Base-by-base conservation (phyloP, 2,888 invertebrate genomes). In the Melikaiella ostensackeni region DNA sequence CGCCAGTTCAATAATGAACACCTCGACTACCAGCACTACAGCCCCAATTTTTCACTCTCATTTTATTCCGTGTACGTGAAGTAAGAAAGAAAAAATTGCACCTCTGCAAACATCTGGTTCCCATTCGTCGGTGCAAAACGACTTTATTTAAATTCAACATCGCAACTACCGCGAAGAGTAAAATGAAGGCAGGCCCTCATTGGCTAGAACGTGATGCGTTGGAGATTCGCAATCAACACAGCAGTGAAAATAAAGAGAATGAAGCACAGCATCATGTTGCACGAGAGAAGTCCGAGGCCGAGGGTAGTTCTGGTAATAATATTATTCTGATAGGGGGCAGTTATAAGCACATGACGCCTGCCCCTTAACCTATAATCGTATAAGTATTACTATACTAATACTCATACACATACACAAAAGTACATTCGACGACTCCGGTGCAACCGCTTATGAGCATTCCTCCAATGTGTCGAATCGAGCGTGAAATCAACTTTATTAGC, bases 281-380 rank as follows among this genome's bases (percentile, higher is more conserved):
- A 24, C 57, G 9, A 57, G 57, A 57, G 57, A 21, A 30, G n/a
- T 4, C 30, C 30, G 30, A 30, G 30, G 21, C 57, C 24, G 30
- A 74, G 74, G 59, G 81, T 82, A 80, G 82, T 77, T 80, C 79
- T 76, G 82, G 86, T 89, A 89, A 90, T 91, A 89, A 90, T 90
- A 91, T 90, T 88, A 89, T 87, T 89, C 85, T 86, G 88, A 89
- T 88, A 87, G 85, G 83, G 85, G 81, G 84, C 86, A 89, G 90
- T 91, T 91, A 90, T 85, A 85, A 88, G 86, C 91, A 91, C 89
- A 88, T 91, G 91, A 90, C 91, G 91, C 89, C 86, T 85, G 89
- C 85, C 89, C 89, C 88, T 89, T 89, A 88, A 88, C 87, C 89
- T 83, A 84, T 88, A 86, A 88, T 86, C 83, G 83, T 81, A 84